Evolutionary conservation across 2,888 invertebrate species (phyloP).

Genomic region (Tinea semifulvella): DNA sequence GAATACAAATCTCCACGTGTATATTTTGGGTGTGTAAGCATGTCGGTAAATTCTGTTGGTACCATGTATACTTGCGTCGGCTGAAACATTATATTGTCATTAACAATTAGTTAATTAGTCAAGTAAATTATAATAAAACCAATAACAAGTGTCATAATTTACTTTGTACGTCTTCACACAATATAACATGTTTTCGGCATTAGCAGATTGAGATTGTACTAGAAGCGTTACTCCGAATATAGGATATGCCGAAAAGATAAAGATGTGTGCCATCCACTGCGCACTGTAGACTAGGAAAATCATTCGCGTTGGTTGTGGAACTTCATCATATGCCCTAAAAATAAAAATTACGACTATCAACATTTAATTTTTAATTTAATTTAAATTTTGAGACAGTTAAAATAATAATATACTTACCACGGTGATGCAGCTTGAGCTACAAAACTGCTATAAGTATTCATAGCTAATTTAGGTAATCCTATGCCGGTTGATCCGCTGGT

Average conservation of each 20-base stretch:
- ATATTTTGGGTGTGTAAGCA: not conserved
- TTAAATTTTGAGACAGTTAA: no score
- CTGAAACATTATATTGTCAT: no score
- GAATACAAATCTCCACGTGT: not conserved
- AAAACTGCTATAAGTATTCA: not conserved
- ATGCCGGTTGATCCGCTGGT: not conserved
- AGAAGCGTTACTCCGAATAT: not conserved
- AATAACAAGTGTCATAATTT: no score
- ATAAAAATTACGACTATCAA: no score
- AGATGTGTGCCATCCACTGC: not conserved
- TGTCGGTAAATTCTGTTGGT: not conserved
- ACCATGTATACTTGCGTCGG: not conserved
- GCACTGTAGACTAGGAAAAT: not conserved
- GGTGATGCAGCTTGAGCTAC: not conserved
- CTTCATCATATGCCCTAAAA: not conserved
- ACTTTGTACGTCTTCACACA: no score
- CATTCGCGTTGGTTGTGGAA: not conserved
- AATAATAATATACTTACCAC: not conserved
- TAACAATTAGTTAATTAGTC: no score
- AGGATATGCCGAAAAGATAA: not conserved
- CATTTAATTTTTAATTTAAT: no score
- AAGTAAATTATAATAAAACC: no score
- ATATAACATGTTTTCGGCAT: no score
- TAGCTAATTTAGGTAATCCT: not conserved
- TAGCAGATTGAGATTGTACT: not conserved